Evolutionary conservation across 1,140 invertebrate genomes (phyloP), one percentile per base, ranked within the genome.

Genomic region (Lucilia sericata): DNA sequence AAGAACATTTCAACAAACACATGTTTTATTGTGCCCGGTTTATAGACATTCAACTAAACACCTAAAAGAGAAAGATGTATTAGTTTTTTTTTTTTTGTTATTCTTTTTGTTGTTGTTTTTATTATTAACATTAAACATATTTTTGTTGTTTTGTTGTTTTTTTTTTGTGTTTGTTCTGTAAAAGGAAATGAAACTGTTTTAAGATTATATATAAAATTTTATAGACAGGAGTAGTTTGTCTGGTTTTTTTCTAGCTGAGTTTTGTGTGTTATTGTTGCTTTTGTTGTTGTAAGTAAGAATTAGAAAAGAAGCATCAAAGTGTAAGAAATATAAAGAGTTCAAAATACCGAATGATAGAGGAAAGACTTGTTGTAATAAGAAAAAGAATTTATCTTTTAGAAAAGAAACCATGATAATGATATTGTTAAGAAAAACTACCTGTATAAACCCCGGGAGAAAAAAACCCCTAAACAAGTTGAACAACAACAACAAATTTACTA

Each of bases 131-230:
- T 14, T 12, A 55, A 55, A 12, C 7, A 55, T 49, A 12, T 49
- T 14, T 12, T 9, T 49, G 9, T 49, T 49, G 9, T 49, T 55
- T 51, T 51, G 49, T 51, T 51, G 14, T 5, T 51, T 51, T 13
- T 7, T 55, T 55, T 55, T 5, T 55, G 17, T 55, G 17, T 55
- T 55, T 12, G 17, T 12, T 21, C n/a, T 70, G 21, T 70, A 70
- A 70, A 70, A 70, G 65, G 65, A 70, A 70, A 70, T 70, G 65
- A 70, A 70, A 70, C 65, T 70, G 65, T 21, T 25, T 70, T 70
- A 70, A 70, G 19, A 70, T 70, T 30, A 30, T 3, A 3, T 2
- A 30, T 30, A 3, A 30, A 30, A 30, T 30, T 65, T 70, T 21
- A 21, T 70, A 70, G 65, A 70, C 65, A 70, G 65, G 65, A 70